These are phyloP conservation scores for Orius laevigatus DNA, from an alignment of 1,140 invertebrate species.

Conservation along the genomic window DNA sequence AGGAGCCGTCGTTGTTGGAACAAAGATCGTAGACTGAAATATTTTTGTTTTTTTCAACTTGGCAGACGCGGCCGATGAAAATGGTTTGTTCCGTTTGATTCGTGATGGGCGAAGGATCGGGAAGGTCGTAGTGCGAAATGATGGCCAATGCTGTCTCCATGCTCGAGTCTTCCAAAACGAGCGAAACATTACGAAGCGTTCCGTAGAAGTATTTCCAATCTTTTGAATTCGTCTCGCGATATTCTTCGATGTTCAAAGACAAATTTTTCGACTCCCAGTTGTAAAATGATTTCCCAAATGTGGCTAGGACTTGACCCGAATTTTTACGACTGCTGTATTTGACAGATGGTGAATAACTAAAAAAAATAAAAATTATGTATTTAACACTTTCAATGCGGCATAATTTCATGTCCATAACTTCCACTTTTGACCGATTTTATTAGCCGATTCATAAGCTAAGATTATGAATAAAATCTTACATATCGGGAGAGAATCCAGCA, in stretches of 20 bases:
- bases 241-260: constrained; percentile 11
- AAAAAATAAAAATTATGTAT: constrained; percentile 10
- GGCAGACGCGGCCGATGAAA: constrained; percentile 49
- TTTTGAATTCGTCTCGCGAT: constrained; percentile 25
- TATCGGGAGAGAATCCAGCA: constrained; percentile 18
- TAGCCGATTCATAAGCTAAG: too few relatives aligned
- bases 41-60: constrained; percentile 4
- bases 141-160: constrained; percentile 16
- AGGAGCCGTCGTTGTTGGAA: constrained; percentile 47
- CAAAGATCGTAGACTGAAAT: constrained; percentile 49
- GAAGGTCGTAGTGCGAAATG: constrained; percentile 11
- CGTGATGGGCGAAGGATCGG: constrained; percentile 18
- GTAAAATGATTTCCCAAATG: constrained; percentile 21
- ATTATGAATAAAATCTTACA: constrained; percentile 20
- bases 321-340: constrained; percentile 37
- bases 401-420: too few relatives aligned
- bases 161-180: constrained; percentile 21
- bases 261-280: constrained; percentile 30
- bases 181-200: constrained; percentile 13
- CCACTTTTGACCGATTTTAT: too few relatives aligned
- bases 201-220: constrained; percentile 22
- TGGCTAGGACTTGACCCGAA: constrained; percentile 31
- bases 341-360: constrained; percentile 28
- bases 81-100: constrained; percentile 27
- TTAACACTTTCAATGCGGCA: too few relatives aligned